Evolutionary conservation across 2,888 invertebrate species (phyloP), one percentile per base, ranked within the genome.

Genomic region (Platycheirus rosarum): DNA sequence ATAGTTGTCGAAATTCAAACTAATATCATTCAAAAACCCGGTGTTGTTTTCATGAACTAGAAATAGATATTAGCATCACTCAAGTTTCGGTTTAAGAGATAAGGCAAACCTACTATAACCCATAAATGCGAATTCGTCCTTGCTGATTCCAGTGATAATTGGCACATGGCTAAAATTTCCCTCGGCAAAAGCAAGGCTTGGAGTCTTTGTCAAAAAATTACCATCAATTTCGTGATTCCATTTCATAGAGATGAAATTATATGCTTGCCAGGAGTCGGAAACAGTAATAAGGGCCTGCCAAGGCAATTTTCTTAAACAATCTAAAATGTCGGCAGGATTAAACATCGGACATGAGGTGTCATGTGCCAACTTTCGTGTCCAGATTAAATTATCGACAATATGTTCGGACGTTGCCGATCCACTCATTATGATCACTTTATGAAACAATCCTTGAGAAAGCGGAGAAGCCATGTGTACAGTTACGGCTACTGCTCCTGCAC

Each of bases 351-450:
- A 95, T 35, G 89, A 90, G 1, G 93, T 86, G 2, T 93, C 86
- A 29, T 90, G 87, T 0, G 94, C 94, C 85, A 94, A 92, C 84
- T 92, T 92, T 40, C 91, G 90, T 0, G 94, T 93, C 80, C 94
- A 88, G 51, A 91, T 88, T 1, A 91, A 29, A 66, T 88, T 89
- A 0, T 92, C 92, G 0, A 93, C 89, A 3, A 91, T 89, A 84
- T 89, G 91, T 44, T 93, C 92, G 32, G 91, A 91, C 0, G 92
- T 90, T 0, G 92, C 91, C 0, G 94, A 92, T 0, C 93, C 94
- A 85, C 94, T 94, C 92, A 94, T 93, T 0, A 93, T 92, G 8
- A 95, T 93, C 0, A 92, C 95, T 51, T 93, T 91, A 86, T 95
- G 94, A 89, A 95, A 95, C 0, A 95, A 86, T 88, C 92, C 93